Evolutionary conservation across 2,113 vertebrate genomes (phyloP), one percentile per base, ranked within the genome.

Genomic region (Siphamia tubifer): DNA sequence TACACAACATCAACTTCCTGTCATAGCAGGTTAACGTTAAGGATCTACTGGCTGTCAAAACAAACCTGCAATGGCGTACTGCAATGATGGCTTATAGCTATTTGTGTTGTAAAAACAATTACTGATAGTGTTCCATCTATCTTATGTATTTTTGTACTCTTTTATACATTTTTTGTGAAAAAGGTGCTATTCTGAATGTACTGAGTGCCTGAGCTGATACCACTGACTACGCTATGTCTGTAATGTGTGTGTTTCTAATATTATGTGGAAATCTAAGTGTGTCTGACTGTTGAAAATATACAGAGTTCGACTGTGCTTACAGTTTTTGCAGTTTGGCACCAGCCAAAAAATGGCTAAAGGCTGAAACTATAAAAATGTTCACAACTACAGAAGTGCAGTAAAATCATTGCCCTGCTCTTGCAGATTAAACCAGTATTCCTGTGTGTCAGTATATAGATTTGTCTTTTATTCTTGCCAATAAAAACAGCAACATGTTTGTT

Each of bases 161-260:
- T 75, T 84, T 85, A 11, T 78, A 73, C 21, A 8, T 43, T 61
- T 58, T 71, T 63, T 77, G 45, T 34, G 54, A 66, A 57, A 70
- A 80, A 68, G 78, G 79, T 82, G 79, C 68, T 82, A 52, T 72
- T 83, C 62, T 84, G 81, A 89, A 86, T 88, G 84, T 83, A 83
- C 43, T 73, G 11, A 42, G 52, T 71, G 35, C 60, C 67, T 44
- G n/a, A 53, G 53, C 51, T 47, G 23, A 52, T 52, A 51, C 20
- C 24, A 38, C 34, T 57, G 16, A 28, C 35, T 60, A 74, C 21
- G 30, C 20, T 5, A 31, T 36, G 27, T n/a, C 44, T 21, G 15
- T 4, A 20, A 36, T 35, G 20, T 15, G 16, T 36, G 19, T 63
- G 40, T 31, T 67, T 60, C 53, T 43, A 20, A 13, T 45, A 56